phyloP scores from a whole-genome alignment of 2,113 vertebrate species.

The Ibidorhyncha struthersii region DNA sequence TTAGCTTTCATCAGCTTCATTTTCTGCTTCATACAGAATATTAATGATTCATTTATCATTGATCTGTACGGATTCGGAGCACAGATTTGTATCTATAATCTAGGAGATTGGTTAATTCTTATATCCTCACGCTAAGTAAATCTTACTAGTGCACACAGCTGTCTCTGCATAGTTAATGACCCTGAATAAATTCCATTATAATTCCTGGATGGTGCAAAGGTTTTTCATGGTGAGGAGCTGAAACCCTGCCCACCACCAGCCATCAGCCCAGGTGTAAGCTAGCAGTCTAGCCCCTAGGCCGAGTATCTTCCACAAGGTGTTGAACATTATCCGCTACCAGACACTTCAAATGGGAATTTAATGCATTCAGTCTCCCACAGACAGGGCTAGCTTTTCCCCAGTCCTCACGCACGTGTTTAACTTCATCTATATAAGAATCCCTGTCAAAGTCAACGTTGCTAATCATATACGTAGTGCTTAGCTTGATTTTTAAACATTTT shows the following conservation, averaged over 20 bases:
- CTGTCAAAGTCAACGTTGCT: neutral
- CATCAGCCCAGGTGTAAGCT: slow-evolving; percentile 18
- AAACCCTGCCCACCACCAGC: neutral
- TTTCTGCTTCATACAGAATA: slow-evolving; percentile 8
- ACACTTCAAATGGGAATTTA: neutral
- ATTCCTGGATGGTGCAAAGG: slow-evolving; percentile 33
- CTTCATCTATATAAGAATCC: neutral
- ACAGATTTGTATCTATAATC: slow-evolving; percentile 41
- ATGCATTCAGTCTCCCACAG: neutral
- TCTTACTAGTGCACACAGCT: slow-evolving; percentile 41
- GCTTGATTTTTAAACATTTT: neutral
- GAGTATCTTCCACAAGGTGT: neutral
- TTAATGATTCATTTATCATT: slow-evolving; percentile 64
- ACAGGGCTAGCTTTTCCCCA: neutral
- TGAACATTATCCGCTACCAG: neutral
- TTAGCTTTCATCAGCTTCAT: slow-evolving; percentile 3
- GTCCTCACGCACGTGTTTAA: neutral
- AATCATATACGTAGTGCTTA: neutral
- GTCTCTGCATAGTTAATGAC: slow-evolving; percentile 24
- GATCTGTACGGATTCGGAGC: slow-evolving; percentile 4
- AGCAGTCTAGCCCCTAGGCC: neutral
- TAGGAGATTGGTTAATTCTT: slow-evolving; percentile 49
- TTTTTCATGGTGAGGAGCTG: slow-evolving; percentile 16
- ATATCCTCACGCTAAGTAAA: slow-evolving; percentile 34
- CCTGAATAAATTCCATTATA: slow-evolving; percentile 62